A percentile compares a stretch with the other conserved stretches of the same genome.
Evolutionary conservation across 2,113 vertebrate genomes (phyloP).

Genomic region (Neolamprologus fasciatus): DNA sequence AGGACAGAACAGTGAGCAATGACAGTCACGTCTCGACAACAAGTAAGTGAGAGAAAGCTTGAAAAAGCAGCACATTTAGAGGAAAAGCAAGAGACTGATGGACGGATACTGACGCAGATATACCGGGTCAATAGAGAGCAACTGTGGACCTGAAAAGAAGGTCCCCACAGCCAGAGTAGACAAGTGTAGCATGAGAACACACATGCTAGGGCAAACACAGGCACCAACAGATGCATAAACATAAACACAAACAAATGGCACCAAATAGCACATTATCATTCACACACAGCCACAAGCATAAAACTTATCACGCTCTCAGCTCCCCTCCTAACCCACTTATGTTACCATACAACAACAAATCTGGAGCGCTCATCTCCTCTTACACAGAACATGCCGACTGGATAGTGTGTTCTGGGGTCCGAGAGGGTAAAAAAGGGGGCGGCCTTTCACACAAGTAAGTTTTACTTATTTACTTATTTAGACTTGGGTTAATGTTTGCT

Average conservation of each 20-base stretch:
- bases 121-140: constrained; percentile 35
- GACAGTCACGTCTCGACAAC: neutral
- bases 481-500: neutral
- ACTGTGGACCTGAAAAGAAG: constrained; percentile 20
- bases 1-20: neutral
- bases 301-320: neutral
- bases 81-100: neutral
- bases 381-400: neutral
- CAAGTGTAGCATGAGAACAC: constrained; percentile 13
- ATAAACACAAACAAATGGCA: neutral
- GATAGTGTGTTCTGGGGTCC: neutral
- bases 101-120: neutral
- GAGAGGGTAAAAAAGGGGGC: neutral
- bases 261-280: neutral
- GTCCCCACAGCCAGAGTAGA: neutral
- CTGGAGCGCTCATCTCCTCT: neutral
- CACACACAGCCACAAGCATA: neutral
- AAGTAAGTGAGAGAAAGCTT: neutral
- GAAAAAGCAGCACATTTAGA: neutral
- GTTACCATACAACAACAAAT: neutral
- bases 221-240: neutral
- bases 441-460: neutral
- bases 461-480: neutral
- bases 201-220: neutral
- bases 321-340: neutral